Evolutionary conservation across 2,113 vertebrate species (phyloP).

Genomic region (Marcusenius ussheri): DNA sequence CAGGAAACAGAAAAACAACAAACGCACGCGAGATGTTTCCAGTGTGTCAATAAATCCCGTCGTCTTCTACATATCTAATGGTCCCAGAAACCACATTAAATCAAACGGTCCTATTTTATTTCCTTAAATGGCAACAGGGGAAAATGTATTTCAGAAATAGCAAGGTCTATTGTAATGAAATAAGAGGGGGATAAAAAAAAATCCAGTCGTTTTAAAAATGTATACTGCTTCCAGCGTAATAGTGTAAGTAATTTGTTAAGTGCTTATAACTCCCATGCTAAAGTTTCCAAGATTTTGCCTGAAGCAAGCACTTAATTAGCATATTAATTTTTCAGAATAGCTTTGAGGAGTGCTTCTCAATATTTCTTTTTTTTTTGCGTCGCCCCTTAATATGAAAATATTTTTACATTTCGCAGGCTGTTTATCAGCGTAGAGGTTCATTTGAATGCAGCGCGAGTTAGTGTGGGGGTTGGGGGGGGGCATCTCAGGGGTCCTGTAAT

Average conservation of each 20-base stretch:
- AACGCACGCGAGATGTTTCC: slow-evolving; percentile 12
- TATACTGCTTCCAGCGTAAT: slow-evolving; percentile 52
- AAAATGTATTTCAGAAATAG: slow-evolving; percentile 37
- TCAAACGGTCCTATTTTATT: slow-evolving; percentile 36
- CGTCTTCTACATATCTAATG: slow-evolving; percentile 26
- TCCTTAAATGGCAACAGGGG: slow-evolving; percentile 40
- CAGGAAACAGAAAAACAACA: slow-evolving; percentile 14
- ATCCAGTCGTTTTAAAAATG: slow-evolving; percentile 48
- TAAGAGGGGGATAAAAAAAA: slow-evolving; percentile 36
- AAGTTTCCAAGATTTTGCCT: slow-evolving; percentile 51
- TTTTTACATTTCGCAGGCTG: slow-evolving; percentile 40
- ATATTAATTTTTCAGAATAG: slow-evolving; percentile 55
- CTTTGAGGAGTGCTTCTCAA: slow-evolving; percentile 47
- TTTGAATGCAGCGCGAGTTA: slow-evolving; percentile 53
- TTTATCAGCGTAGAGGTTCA: slow-evolving; percentile 43
- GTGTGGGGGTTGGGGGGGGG: slow-evolving; percentile 43
- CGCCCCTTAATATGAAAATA: slow-evolving; percentile 48
- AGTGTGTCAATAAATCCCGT: slow-evolving; percentile 33
- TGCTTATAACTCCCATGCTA: slow-evolving; percentile 55
- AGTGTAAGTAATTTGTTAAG: slow-evolving; percentile 55
- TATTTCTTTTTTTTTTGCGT: slow-evolving; percentile 51
- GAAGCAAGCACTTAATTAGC: slow-evolving; percentile 51
- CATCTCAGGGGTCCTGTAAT: slow-evolving; percentile 58
- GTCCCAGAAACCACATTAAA: slow-evolving; percentile 36
- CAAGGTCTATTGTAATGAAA: slow-evolving; percentile 42